Evolutionary conservation across 2,888 invertebrate species (phyloP).

Genomic region (Diplazon laetatorius): DNA sequence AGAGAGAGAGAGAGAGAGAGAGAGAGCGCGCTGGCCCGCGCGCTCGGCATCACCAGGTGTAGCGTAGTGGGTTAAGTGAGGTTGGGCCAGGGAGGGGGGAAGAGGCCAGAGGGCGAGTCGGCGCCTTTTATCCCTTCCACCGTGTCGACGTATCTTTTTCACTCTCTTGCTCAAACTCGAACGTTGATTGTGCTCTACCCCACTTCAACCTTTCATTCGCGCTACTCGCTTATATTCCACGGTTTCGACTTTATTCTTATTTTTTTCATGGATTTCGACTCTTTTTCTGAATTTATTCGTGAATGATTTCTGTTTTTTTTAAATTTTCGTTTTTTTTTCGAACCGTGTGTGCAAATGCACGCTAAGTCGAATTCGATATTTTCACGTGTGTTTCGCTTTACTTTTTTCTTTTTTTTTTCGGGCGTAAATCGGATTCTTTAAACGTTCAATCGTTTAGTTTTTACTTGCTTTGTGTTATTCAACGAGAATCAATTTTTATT

Average conservation of each 20-base stretch:
- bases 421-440: no score
- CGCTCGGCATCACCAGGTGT: slow-evolving; percentile 47
- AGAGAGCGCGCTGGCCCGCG: slow-evolving; percentile 37
- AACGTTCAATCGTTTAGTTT: no score
- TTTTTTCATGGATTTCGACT: not conserved
- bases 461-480: no score
- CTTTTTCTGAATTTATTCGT: slow-evolving; percentile 11
- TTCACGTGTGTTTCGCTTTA: no score
- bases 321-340: no score
- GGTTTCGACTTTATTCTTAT: not conserved
- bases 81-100: slow-evolving; percentile 35
- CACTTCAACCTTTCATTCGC: slow-evolving; percentile 16
- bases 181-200: slow-evolving; percentile 8
- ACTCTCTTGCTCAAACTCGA: slow-evolving; percentile 23
- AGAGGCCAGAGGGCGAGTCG: slow-evolving; percentile 69
- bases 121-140: slow-evolving; percentile 61
- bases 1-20: slow-evolving; percentile 1
- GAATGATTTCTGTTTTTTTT: no score
- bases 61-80: slow-evolving; percentile 39
- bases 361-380: no score
- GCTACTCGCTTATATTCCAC: not conserved
- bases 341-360: no score
- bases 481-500: no score
- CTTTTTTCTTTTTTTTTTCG: no score
- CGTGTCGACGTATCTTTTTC: slow-evolving; percentile 33